Evolutionary conservation across 2,888 invertebrate species (phyloP).

Genomic region (Chorisops tibialis): DNA sequence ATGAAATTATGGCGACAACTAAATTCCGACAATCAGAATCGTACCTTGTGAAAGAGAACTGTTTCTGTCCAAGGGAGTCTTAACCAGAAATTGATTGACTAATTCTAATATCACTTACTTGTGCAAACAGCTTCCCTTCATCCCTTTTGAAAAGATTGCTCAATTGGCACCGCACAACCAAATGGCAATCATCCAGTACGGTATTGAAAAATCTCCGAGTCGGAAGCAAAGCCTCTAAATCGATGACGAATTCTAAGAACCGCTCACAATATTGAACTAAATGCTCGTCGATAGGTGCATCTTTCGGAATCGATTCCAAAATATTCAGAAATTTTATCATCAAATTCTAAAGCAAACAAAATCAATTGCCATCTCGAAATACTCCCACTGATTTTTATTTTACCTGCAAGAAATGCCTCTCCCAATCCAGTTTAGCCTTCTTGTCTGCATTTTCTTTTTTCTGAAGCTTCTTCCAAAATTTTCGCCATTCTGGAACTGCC

Average conservation of each 20-base stretch:
- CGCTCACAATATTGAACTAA: constrained; percentile 82
- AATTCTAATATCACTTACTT: constrained; percentile 62
- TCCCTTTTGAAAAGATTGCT: constrained; percentile 68
- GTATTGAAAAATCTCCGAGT: constrained; percentile 96
- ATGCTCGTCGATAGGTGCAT: constrained; percentile 59
- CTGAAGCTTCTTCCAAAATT: constrained; percentile 85
- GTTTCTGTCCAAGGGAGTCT: too few relatives aligned
- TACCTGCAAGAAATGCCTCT: constrained; percentile 75
- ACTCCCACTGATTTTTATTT: neutral
- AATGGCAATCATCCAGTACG: constrained; percentile 89
- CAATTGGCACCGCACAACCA: constrained; percentile 85
- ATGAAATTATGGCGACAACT: too few relatives aligned
- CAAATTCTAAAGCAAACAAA: constrained; percentile 50
- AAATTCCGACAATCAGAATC: too few relatives aligned
- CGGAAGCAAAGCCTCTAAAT: constrained; percentile 90
- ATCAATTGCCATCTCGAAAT: neutral
- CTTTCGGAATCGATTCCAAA: constrained; percentile 68
- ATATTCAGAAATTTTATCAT: constrained; percentile 85
- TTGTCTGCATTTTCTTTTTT: constrained; percentile 70
- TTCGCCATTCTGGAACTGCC: constrained; percentile 82
- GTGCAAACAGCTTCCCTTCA: constrained; percentile 87
- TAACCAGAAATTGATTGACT: too few relatives aligned
- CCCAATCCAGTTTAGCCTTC: constrained; percentile 73
- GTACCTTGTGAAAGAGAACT: too few relatives aligned
- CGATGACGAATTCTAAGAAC: constrained; percentile 92